Evolutionary conservation across 2,888 invertebrate species (phyloP), one percentile per base, ranked within the genome.

Genomic region (Drosophila algonquin): DNA sequence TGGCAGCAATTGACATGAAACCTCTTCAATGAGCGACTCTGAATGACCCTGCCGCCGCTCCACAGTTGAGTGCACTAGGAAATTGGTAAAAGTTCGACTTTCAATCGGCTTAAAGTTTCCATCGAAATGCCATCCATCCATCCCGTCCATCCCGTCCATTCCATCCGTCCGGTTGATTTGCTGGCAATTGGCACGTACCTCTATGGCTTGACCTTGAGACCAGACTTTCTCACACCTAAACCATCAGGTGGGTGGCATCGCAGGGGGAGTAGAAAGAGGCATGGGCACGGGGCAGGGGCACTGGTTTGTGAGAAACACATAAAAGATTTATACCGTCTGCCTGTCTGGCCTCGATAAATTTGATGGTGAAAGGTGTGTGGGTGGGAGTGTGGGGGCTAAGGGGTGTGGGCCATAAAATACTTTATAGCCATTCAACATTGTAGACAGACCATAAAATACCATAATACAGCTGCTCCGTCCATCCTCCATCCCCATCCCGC

Each of bases 241-340:
- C 52, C 52, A 48, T 55, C 47, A 8, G 16, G 18, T 46, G 61
- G 32, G 10, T n/a, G 40, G 24, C 59, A 14, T 40, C 2, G 40
- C 4, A 27, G 14, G 40, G 40, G 6, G 40, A 6, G 40, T 40
- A 6, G 18, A 18, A 18, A 18, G 18, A 18, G 18, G 18, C 18
- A 18, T 1, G 18, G 18, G 18, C 18, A 18, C 18, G 18, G 18
- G 18, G 18, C 18, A 18, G 18, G 18, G 18, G 18, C 18, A 18
- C 18, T 24, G 3, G 24, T 4, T 24, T 24, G 40, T 6, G 40
- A 21, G 54, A 47, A 69, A 68, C 40, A 68, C 51, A 57, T 69
- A 69, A 44, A 18, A 74, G 88, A 82, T 81, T 82, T 88, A 86
- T 87, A 77, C 52, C 75, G 88, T 85, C 88, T 82, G 82, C 71